Percentiles rank a stretch among this genome's conserved stretches.
Evolutionary conservation across 2,888 invertebrate genomes (phyloP).

Genomic region (Stenodema calcarata): DNA sequence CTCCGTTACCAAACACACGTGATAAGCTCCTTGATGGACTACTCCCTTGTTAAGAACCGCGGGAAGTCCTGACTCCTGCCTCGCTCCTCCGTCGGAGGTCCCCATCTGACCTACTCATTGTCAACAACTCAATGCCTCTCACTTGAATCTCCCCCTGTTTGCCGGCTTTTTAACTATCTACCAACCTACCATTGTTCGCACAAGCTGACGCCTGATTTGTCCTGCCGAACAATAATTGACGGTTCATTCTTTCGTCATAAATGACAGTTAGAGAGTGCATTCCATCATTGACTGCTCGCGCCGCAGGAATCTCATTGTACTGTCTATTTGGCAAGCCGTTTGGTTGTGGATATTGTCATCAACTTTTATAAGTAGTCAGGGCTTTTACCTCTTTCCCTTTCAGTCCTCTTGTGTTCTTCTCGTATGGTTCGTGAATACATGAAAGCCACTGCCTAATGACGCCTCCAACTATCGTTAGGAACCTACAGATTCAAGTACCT

Average conservation of each 20-base stretch:
- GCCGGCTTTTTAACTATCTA: constrained; percentile 48
- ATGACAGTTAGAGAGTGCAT: constrained; percentile 45
- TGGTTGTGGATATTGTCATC: constrained; percentile 45
- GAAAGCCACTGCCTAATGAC: neutral
- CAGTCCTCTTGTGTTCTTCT: neutral
- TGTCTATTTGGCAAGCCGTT: constrained; percentile 45
- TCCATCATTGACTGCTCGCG: constrained; percentile 40
- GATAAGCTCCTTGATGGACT: constrained; percentile 48
- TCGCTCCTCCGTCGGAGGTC: constrained; percentile 42
- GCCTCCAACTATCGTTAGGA: neutral
- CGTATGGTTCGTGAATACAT: neutral
- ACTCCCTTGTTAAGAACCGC: constrained; percentile 31
- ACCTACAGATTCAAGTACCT: too few relatives aligned
- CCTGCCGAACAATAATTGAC: constrained; percentile 44
- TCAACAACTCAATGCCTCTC: constrained; percentile 46
- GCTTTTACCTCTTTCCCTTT: constrained; percentile 3
- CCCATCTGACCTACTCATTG: constrained; percentile 48
- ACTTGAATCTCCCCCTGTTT: constrained; percentile 28
- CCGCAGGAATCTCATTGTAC: constrained; percentile 43
- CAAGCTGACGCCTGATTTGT: constrained; percentile 47
- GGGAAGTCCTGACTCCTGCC: constrained; percentile 46
- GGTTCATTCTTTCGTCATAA: constrained; percentile 45
- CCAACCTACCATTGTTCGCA: constrained; percentile 40
- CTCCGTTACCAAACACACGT: constrained; percentile 49
- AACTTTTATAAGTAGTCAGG: constrained; percentile 27